Conservation (phyloP, 2,888 invertebrate species). For the Andrena bicolor region DNA sequence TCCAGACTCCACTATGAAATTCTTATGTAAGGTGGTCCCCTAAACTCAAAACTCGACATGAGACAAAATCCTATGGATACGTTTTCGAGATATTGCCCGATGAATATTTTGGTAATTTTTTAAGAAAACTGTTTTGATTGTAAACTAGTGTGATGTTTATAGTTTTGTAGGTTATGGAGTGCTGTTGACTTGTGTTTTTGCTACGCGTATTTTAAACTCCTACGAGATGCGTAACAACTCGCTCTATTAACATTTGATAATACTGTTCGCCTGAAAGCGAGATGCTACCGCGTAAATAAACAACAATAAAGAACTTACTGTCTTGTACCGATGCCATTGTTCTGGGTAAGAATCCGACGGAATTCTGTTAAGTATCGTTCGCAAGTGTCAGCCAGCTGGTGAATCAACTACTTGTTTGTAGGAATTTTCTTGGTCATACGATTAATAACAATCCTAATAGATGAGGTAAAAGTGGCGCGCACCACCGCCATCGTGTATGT, state of each 20-base stretch:
- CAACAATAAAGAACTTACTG: constrained; percentile 66
- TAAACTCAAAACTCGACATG: too few species aligned
- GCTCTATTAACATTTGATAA: constrained; percentile 1
- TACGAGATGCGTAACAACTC: background rate
- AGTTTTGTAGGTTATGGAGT: constrained; percentile 47
- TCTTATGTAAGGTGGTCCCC: too few species aligned
- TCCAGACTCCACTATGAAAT: too few species aligned
- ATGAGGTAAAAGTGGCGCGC: too few species aligned
- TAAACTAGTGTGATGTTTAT: constrained; percentile 46
- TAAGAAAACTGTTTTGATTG: too few species aligned
- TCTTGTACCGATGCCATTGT: constrained; percentile 76
- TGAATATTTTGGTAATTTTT: too few species aligned
- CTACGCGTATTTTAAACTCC: background rate
- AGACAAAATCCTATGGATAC: too few species aligned
- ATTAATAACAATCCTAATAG: too few species aligned
- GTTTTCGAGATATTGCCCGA: too few species aligned
- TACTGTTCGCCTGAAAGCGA: constrained; percentile 35
- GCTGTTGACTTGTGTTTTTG: background rate
- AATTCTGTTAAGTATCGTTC: background rate
- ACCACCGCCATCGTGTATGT: background rate
- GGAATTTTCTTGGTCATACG: background rate
- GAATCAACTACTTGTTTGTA: background rate
- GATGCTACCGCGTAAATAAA: background rate
- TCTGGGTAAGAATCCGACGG: background rate
- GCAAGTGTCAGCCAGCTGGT: background rate